Base-by-base conservation (phyloP, 64 coral and sea anemone species). In the Hydrozoanthus tunicans region DNA sequence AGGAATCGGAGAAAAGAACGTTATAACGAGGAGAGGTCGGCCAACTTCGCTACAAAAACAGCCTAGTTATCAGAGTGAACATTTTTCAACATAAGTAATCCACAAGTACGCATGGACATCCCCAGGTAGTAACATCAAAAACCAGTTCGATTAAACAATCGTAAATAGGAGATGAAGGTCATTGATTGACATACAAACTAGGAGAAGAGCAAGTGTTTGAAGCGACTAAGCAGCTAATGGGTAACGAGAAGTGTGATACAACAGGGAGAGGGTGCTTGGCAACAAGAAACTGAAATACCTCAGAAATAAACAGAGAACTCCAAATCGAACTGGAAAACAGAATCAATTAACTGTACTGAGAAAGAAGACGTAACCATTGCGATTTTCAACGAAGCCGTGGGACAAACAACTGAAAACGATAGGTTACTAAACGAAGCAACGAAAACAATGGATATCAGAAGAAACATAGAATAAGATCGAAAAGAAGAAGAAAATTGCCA, bases 241-340 rank as follows among this genome's bases (percentile, higher is more conserved):
- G 52, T 51, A 78, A 78, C 6, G 56, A 78, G 52, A 56, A 78
- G 6, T 17, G 12, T 78, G 10, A 78, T 56, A 78, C 53, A 2
- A 17, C 51, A 78, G 75, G 75, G 12, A 20, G 12, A 56, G 4
- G 4, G 17, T 56, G 53, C 56, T 78, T 78, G 12, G 55, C 75
- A 78, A 14, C 52, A 78, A 56, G 52, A 78, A 12, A 78, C 75
- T 78, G 51, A 56, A 57, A 8, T 8, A 78, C 52, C 90, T 90
- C 13, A 91, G 64, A 7, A 83, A 83, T 77, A 24, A 91, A 95
- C 4, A 72, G 77, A 81, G 91, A 86, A 43, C 32, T 43, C 32
- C 32, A 43, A 43, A 43, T 43, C 32, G 32, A 43, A 77, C 24
- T 95, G 52, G 66, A 90, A 68, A 90, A 80, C 63, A 95, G 89